These are phyloP conservation scores for Selenia dentaria DNA, from an alignment of 2,888 invertebrate species.

Conservation along the genomic window DNA sequence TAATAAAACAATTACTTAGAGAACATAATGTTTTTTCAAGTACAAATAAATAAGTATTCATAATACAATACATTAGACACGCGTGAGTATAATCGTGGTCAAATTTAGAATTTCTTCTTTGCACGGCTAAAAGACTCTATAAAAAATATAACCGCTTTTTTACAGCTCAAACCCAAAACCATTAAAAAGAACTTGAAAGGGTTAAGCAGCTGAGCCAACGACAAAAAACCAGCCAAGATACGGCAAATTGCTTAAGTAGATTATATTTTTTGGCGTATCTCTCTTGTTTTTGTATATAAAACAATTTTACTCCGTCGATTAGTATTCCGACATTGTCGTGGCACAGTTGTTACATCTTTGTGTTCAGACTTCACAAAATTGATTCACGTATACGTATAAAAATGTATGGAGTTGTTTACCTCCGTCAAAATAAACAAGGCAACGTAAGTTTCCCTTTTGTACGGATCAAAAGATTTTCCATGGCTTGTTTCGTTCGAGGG, in stretches of 20 bases:
- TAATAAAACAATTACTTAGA: no score
- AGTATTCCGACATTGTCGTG: constrained; percentile 32
- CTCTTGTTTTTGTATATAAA: constrained; percentile 37
- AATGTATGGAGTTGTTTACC: constrained; percentile 37
- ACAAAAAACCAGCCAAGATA: constrained; percentile 44
- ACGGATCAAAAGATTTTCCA: constrained; percentile 30
- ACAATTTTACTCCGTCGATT: constrained; percentile 33
- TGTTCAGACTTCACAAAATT: constrained; percentile 33
- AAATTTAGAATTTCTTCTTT: no score
- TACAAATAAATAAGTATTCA: no score
- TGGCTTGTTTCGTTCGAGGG: constrained; percentile 20
- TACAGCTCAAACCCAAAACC: constrained; percentile 41
- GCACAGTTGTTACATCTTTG: constrained; percentile 32
- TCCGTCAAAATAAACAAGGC: constrained; percentile 35
- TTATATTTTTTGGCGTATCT: constrained; percentile 35
- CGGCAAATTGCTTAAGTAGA: constrained; percentile 42
- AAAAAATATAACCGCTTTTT: constrained; percentile 36
- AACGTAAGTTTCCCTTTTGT: constrained; percentile 24
- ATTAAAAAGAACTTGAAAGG: constrained; percentile 46
- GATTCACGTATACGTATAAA: constrained; percentile 29
- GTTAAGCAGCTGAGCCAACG: constrained; percentile 42
- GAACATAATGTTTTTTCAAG: no score
- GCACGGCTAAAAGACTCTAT: no score
- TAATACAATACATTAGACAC: no score
- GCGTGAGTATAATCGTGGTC: no score